These are phyloP conservation scores for Ctenicera cuprea DNA, from an alignment of 2,888 invertebrate species.

Conservation along the genomic window DNA sequence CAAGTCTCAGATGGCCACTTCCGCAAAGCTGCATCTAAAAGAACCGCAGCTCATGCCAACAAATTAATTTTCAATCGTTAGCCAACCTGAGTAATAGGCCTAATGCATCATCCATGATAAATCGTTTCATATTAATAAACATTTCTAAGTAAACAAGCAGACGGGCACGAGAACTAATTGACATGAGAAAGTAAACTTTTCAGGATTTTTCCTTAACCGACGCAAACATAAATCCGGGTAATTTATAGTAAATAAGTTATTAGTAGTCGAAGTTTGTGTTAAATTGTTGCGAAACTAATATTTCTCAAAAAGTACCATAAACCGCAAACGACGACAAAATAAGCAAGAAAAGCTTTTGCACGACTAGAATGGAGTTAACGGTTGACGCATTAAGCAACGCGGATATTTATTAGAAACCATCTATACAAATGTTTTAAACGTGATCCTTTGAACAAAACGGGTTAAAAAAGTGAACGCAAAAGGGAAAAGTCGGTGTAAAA, in stretches of 20 bases:
- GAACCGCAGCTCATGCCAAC: constrained; percentile 1
- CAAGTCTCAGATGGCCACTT: constrained; percentile 11
- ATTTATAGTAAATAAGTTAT: constrained; percentile 4
- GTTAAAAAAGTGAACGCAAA: constrained; percentile 18
- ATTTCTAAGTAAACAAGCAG: constrained; percentile 12
- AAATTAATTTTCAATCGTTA: constrained; percentile 29
- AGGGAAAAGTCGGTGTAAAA: constrained; percentile 24
- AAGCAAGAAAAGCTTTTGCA: background rate
- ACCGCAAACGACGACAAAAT: background rate
- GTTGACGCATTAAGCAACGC: constrained; percentile 15
- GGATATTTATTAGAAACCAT: constrained; percentile 28
- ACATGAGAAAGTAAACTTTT: constrained; percentile 19
- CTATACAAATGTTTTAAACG: constrained; percentile 29
- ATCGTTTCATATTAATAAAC: constrained; percentile 27
- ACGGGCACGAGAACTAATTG: constrained; percentile 10
- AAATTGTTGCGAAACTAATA: constrained; percentile 14
- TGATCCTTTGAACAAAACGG: constrained; percentile 20
- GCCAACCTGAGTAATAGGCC: background rate
- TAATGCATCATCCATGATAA: constrained; percentile 18
- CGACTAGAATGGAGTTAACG: constrained; percentile 25
- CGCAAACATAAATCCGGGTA: constrained; percentile 3
- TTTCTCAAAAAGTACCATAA: constrained; percentile 11
- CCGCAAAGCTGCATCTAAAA: constrained; percentile 16
- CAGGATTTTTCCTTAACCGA: background rate
- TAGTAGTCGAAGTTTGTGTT: constrained; percentile 5